These are phyloP conservation scores for Mercenaria mercenaria DNA, from an alignment of 1,140 invertebrate species.

Conservation along the genomic window DNA sequence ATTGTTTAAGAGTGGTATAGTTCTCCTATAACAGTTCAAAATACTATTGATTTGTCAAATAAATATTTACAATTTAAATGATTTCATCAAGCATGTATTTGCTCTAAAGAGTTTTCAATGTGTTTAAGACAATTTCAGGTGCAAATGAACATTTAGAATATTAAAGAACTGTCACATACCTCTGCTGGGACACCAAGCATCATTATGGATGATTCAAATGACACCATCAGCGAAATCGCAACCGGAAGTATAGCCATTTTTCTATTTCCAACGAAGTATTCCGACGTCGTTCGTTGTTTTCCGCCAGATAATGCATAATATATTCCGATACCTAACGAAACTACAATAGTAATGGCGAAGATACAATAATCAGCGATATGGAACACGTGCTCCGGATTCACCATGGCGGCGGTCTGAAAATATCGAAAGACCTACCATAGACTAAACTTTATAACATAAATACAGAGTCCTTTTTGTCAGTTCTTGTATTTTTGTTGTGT, in stretches of 20 bases:
- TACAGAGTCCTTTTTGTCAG: too few relatives aligned
- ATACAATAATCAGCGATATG: conserved; percentile 78
- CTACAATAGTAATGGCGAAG: conserved; percentile 76
- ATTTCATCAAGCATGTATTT: too few relatives aligned
- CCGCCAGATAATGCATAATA: conserved; percentile 95
- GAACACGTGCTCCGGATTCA: conserved; percentile 64
- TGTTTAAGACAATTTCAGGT: too few relatives aligned
- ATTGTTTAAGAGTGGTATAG: too few relatives aligned
- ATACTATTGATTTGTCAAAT: too few relatives aligned
- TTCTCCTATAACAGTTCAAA: too few relatives aligned
- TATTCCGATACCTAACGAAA: conserved; percentile 90
- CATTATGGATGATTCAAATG: conserved; percentile 84
- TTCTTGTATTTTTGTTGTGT: too few relatives aligned
- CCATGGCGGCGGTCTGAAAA: conserved; percentile 60
- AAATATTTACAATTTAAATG: too few relatives aligned
- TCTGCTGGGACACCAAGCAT: conserved; percentile 85
- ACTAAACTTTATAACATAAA: too few relatives aligned
- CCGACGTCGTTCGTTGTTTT: conserved; percentile 93
- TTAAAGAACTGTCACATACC: conserved; percentile 51
- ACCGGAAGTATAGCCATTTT: conserved; percentile 79
- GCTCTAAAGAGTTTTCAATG: too few relatives aligned
- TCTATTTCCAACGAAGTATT: conserved; percentile 91
- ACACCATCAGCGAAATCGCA: conserved; percentile 80
- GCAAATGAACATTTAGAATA: too few relatives aligned
- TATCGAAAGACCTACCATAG: too few relatives aligned